A percentile compares a stretch with the other conserved stretches of the same genome.
Conservation (phyloP, 30 jellyfish, hydroid and myxozoan species). For the Cassiopea andromeda region DNA sequence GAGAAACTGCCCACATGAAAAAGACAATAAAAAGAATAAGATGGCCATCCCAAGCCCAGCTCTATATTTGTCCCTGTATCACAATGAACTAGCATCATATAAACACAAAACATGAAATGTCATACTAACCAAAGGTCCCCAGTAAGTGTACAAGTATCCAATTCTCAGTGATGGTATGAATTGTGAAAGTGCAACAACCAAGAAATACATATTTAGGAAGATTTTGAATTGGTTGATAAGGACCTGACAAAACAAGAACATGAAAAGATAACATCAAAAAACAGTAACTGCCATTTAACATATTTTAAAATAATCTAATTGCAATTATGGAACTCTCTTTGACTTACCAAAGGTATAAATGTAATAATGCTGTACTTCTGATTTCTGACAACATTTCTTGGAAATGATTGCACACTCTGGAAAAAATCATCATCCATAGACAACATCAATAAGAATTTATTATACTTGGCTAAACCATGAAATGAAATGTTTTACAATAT, state of each 20-base stretch:
- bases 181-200: constrained; percentile 94
- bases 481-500: no score
- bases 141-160: constrained; percentile 96
- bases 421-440: constrained; percentile 1
- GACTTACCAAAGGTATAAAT: constrained; percentile 91
- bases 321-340: neutral
- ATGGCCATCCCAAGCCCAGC: no score
- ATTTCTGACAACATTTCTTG: constrained; percentile 89
- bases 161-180: constrained; percentile 87
- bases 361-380: constrained; percentile 86
- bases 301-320: no score
- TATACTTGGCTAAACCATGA: no score
- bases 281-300: neutral
- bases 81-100: neutral
- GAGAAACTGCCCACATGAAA: no score
- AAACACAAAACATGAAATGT: neutral
- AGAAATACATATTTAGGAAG: constrained; percentile 84
- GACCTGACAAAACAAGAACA: constrained; percentile 59
- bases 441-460: no score
- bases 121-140: constrained; percentile 96
- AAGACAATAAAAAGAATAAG: no score
- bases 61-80: no score
- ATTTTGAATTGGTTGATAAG: constrained; percentile 93
- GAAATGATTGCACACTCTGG: constrained; percentile 67
- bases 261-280: neutral